phyloP scores from a whole-genome alignment of 2,797 vertebrate species.

The Phoebastria nigripes region DNA sequence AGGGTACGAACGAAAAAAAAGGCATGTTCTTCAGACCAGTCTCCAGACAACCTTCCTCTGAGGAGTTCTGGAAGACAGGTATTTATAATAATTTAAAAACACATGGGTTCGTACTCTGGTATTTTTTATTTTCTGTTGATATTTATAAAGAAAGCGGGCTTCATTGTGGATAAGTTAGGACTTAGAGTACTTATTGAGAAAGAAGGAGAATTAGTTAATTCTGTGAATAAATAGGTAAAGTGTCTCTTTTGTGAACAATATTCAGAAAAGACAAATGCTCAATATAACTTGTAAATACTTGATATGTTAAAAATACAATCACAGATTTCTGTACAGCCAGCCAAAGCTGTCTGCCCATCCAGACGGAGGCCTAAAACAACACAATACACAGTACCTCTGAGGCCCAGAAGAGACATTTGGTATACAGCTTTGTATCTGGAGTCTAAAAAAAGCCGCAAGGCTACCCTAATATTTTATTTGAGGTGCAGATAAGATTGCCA shows the following conservation, averaged over 20 bases:
- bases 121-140: background rate
- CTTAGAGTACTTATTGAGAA: background rate
- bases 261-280: background rate
- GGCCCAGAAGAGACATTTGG: background rate
- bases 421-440: background rate
- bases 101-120: background rate
- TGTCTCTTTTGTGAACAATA: background rate
- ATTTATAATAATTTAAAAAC: background rate
- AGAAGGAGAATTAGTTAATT: background rate
- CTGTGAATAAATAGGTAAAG: background rate
- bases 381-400: background rate
- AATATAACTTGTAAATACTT: background rate
- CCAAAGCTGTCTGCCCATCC: background rate
- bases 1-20: conserved; percentile 86
- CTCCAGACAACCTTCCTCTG: conserved; percentile 82
- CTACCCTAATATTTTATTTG: background rate
- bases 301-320: background rate
- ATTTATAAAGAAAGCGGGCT: background rate
- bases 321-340: background rate
- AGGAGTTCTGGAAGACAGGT: conserved; percentile 89
- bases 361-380: background rate
- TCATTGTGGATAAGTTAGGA: background rate
- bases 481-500: background rate
- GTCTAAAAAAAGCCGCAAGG: background rate
- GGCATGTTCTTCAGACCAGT: conserved; percentile 77